Evolutionary conservation across 2,888 invertebrate species (phyloP).

Genomic region (Enchytraeus crypticus): DNA sequence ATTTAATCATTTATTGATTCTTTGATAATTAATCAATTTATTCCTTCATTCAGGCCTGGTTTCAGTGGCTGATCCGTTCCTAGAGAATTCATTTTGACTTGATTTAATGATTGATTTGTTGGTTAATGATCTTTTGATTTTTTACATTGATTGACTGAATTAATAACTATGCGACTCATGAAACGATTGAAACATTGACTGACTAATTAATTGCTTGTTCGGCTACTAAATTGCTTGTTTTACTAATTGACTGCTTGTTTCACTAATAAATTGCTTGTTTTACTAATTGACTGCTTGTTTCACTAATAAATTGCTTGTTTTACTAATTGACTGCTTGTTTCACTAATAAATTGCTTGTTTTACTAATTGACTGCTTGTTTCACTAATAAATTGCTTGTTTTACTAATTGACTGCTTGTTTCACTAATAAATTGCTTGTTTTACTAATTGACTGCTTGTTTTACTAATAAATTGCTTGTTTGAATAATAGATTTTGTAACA

Average conservation of each 20-base stretch:
- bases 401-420: too few species aligned
- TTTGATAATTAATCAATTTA: neutral
- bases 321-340: too few species aligned
- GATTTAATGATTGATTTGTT: neutral
- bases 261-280: neutral
- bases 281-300: neutral
- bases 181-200: neutral
- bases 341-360: too few species aligned
- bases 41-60: neutral
- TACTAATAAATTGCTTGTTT: neutral
- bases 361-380: too few species aligned
- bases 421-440: too few species aligned
- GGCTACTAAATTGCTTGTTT: neutral
- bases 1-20: neutral
- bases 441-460: too few species aligned
- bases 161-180: neutral
- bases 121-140: too few species aligned
- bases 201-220: neutral
- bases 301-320: too few species aligned
- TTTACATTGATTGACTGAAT: neutral
- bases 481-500: neutral
- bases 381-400: too few species aligned
- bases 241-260: neutral
- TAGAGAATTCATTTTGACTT: neutral
- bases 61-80: neutral